Base-by-base conservation (phyloP, 2,888 invertebrate species). In the Atherix ibis region DNA sequence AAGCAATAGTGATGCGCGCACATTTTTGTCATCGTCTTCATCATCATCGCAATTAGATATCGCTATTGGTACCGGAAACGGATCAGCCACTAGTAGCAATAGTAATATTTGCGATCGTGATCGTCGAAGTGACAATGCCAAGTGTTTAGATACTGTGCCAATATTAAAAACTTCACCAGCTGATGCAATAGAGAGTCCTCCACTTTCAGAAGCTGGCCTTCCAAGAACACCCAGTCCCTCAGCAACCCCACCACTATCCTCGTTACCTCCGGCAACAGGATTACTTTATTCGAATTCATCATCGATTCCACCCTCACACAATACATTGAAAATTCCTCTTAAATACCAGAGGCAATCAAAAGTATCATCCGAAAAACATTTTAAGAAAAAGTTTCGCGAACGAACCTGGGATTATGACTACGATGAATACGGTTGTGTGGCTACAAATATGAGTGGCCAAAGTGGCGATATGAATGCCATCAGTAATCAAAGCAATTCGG, bases 331-430 rank as follows among this genome's bases (percentile, higher is more conserved):
- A 52, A 67, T 59, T 52, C 71, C 73, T 4, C 50, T 70, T 8
- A 70, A 72, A 47, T 73, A 73, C 51, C 73, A 73, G 47, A 62
- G 73, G 22, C 68, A 71, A 43, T 59, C 59, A 3, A 60, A 56
- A 40, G 44, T 46, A 47, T 40, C 58, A 49, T 62, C 66, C 1
- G 72, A 73, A 47, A 69, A 71, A 45, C 81, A 81, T 62, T 84
- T 82, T 60, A 84, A 85, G 63, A 85, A 84, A 65, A 82, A 83
- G 52, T 79, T 78, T 63, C 82, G 82, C 62, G 78, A 80, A 73
- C 51, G 79, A 69, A 64, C 73, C 65, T 54, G 76, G 76, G 76
- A 68, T 65, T 61, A 54, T 37, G 56, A 57, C 39, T 56, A 55
- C 35, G 56, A 50, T 37, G 57, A 56, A 38, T 53, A 35, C 18